Base-by-base conservation (phyloP, 2,797 vertebrate species). In the Pempheris klunzingeri region DNA sequence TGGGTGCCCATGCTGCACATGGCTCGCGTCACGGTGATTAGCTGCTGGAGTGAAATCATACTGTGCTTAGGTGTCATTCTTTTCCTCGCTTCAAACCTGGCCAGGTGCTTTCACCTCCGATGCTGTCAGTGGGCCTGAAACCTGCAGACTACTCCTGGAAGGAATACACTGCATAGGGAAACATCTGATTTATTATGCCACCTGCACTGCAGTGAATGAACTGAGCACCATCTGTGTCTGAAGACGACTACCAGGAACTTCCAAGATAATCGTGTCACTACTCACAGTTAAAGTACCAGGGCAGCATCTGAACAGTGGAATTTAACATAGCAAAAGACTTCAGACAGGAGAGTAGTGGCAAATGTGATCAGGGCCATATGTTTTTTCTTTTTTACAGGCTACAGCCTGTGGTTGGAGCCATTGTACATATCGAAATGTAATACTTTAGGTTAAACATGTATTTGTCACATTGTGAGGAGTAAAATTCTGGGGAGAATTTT, bases 1-100 rank as follows among this genome's bases (percentile, higher is more conserved):
- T 99, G 98, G 98, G 98, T 1, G 97, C 98, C 67, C 98, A 99
- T 9, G 96, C 97, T 0, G 91, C 93, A 20, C 93, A 93, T 1
- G 92, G 91, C n/a, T 43, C 90, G 7, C 93, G 92, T 36, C 93
- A 94, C 11, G 84, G 87, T 0, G 92, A 94, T 61, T 93, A 93
- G 63, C 47, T 5, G 41, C 75, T 20, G 5, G 28, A 44, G 58
- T 52, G 62, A 81, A 67, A 34, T 65, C 5, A 4, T 47, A 17
- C 58, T 77, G 71, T 54, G 28, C 67, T 58, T 54, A 14, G 58
- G 32, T 57, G 34, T 85, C 18, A 38, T 78, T 68, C 32, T 74
- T 80, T 67, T 62, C 34, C 57, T 39, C 34, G 4, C 7, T 34
- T 77, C 55, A 69, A 66, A 64, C 83, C 59, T 62, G 74, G 30